A percentile compares a stretch with the other conserved stretches of the same genome.
Evolutionary conservation across 2,888 invertebrate species (phyloP).

Genomic region (Rhyacophila evoluta): DNA sequence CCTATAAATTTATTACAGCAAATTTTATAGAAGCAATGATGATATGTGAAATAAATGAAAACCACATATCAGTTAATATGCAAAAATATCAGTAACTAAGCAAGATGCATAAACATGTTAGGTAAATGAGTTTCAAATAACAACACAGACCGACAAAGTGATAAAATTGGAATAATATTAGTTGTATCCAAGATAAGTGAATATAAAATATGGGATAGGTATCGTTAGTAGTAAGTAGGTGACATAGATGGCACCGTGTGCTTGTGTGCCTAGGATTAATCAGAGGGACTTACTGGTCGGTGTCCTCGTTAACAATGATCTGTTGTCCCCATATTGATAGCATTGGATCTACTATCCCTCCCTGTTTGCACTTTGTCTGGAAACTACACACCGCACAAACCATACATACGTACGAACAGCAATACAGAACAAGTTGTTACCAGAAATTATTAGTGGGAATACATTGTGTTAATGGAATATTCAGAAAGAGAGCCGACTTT

Average conservation of each 20-base stretch:
- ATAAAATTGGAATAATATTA: conserved; percentile 1
- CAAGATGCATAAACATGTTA: conserved; percentile 19
- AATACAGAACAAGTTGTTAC: conserved; percentile 51
- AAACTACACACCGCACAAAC: conserved; percentile 71
- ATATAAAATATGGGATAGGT: conserved; percentile 23
- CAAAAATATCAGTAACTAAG: conserved; percentile 12
- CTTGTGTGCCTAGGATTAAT: conserved; percentile 61
- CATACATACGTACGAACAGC: conserved; percentile 56
- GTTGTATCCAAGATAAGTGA: conserved; percentile 9
- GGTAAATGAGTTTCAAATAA: background rate
- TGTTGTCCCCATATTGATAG: conserved; percentile 98
- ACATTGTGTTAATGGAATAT: conserved; percentile 37
- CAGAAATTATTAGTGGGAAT: conserved; percentile 44
- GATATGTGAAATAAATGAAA: background rate
- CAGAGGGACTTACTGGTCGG: conserved; percentile 89
- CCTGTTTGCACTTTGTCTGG: conserved; percentile 91
- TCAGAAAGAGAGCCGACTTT: conserved; percentile 53
- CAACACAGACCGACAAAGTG: conserved; percentile 19
- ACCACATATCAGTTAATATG: conserved; percentile 2
- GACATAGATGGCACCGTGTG: conserved; percentile 64
- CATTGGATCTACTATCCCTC: conserved; percentile 98
- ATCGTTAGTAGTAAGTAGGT: conserved; percentile 31
- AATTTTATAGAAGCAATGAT: no score
- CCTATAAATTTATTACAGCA: no score
- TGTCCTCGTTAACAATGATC: conserved; percentile 97